Percentiles rank a stretch among this genome's conserved stretches.
These are phyloP conservation scores for Buathra laborator DNA, from an alignment of 2,888 invertebrate genomes.

Conservation along the genomic window DNA sequence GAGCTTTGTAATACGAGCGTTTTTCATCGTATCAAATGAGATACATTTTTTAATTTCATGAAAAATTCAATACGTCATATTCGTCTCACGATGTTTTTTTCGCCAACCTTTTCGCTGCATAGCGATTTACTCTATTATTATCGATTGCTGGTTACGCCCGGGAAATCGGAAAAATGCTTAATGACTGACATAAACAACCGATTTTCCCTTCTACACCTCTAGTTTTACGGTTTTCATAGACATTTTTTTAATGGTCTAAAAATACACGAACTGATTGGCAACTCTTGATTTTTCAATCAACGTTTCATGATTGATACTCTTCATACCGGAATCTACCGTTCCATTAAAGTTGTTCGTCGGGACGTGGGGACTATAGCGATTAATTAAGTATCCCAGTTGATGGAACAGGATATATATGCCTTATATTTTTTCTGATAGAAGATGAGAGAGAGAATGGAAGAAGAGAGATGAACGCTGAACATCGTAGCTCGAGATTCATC, in stretches of 20 bases:
- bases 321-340: constrained; percentile 49
- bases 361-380: constrained; percentile 56
- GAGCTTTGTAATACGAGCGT: not conserved
- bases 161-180: too few species aligned
- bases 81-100: too few species aligned
- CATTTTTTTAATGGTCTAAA: not conserved
- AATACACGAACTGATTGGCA: constrained; percentile 22
- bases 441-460: constrained; percentile 22
- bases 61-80: too few species aligned
- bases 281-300: constrained; percentile 52
- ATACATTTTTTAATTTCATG: too few species aligned
- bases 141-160: too few species aligned
- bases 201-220: not conserved
- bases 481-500: constrained; percentile 74
- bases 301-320: constrained; percentile 61
- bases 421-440: constrained; percentile 60
- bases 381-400: constrained; percentile 65
- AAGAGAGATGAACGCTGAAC: constrained; percentile 43
- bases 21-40: not conserved
- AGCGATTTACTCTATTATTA: too few species aligned
- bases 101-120: too few species aligned
- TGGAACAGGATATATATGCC: constrained; percentile 30
- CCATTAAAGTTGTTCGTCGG: constrained; percentile 62
- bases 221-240: too few species aligned
- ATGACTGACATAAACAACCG: too few species aligned